These are phyloP conservation scores for Coelopa frigida DNA, from an alignment of 1,140 invertebrate species.

Conservation along the genomic window DNA sequence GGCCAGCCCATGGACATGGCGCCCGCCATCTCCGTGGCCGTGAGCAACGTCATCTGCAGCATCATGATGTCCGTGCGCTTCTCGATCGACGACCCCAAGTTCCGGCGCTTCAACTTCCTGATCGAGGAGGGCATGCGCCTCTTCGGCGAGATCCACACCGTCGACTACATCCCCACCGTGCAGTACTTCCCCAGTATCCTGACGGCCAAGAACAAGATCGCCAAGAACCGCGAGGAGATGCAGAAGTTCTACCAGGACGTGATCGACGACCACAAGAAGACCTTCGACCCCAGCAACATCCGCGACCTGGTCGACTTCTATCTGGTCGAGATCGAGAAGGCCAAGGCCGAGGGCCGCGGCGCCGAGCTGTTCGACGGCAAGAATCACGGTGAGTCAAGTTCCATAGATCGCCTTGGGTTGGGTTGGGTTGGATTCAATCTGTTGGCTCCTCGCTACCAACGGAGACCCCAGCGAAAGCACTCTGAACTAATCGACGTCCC, in stretches of 20 bases:
- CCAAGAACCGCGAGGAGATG: constrained; percentile 77
- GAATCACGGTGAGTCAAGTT: constrained; percentile 41
- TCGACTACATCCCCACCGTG: constrained; percentile 53
- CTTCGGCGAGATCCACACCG: constrained; percentile 72
- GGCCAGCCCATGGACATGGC: constrained; percentile 63
- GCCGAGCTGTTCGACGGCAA: constrained; percentile 71
- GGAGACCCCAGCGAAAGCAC: not conserved
- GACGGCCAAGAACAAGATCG: constrained; percentile 64
- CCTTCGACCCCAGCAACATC: constrained; percentile 66
- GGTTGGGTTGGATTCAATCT: not conserved
- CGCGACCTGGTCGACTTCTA: constrained; percentile 85
- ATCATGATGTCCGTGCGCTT: constrained; percentile 85
- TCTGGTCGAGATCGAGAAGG: constrained; percentile 74
- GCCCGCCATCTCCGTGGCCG: constrained; percentile 64
- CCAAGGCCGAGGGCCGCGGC: constrained; percentile 63
- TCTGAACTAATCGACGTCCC: no score
- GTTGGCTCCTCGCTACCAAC: not conserved
- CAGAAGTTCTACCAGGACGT: constrained; percentile 74
- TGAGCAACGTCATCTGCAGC: constrained; percentile 87
- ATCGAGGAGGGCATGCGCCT: constrained; percentile 85
- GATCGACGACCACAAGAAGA: constrained; percentile 68
- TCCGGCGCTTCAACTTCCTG: constrained; percentile 69
- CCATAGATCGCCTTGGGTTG: no score
- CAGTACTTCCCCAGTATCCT: constrained; percentile 69
- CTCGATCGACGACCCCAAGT: constrained; percentile 64